Percentiles rank a stretch among this genome's conserved stretches.
Conservation (phyloP, 2,797 vertebrate species). For the Hypotaenidia okinawae region DNA sequence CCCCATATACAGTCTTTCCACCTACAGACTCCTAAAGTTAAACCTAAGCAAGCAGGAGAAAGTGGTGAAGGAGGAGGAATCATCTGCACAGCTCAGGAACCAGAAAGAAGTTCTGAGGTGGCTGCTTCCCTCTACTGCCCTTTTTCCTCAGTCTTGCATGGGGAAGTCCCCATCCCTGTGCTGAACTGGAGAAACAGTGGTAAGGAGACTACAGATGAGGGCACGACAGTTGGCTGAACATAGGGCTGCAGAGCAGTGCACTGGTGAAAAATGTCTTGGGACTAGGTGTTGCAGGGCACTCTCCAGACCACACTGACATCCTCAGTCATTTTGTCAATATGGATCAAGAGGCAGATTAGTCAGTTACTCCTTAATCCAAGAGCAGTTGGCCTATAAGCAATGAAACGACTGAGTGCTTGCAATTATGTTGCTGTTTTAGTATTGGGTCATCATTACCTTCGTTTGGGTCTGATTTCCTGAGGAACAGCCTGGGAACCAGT, state of each 20-base stretch:
- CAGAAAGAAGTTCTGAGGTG: not conserved
- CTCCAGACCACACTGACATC: not conserved
- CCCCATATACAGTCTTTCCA: fast-evolving
- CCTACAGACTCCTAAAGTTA: not conserved
- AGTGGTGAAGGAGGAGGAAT: not conserved
- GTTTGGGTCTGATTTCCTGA: not conserved
- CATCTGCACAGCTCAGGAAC: not conserved
- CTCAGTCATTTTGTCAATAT: not conserved
- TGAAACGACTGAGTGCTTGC: not conserved
- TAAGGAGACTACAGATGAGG: not conserved
- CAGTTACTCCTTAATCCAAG: not conserved
- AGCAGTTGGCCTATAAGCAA: not conserved
- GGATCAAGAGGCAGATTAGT: not conserved
- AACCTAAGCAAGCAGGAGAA: not conserved
- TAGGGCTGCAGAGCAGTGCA: fast-evolving
- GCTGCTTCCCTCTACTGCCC: not conserved
- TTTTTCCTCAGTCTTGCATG: not conserved
- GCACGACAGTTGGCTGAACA: not conserved
- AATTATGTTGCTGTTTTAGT: not conserved
- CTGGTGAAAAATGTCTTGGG: not conserved
- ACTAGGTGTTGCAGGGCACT: too few species aligned
- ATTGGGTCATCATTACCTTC: not conserved
- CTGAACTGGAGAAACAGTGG: not conserved
- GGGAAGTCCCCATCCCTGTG: fast-evolving
- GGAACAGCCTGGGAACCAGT: not conserved